These are phyloP conservation scores for Drosophila atroscutellata DNA, from an alignment of 2,888 invertebrate genomes.

Conservation along the genomic window DNA sequence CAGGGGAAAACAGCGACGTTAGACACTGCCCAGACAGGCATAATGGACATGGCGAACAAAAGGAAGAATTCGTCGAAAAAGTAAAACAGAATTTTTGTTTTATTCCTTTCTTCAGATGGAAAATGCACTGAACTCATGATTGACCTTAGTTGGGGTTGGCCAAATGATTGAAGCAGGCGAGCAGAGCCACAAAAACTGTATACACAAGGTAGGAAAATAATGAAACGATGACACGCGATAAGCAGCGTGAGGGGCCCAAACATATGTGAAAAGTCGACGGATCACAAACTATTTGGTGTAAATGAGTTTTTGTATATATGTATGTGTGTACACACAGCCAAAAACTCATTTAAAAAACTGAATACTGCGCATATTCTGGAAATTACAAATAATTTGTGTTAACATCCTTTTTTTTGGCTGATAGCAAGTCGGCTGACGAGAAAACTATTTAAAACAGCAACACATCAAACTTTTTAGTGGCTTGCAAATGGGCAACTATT, in stretches of 20 bases:
- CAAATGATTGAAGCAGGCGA: slow-evolving; percentile 14
- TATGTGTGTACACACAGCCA: neutral
- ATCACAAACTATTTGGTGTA: slow-evolving; percentile 17
- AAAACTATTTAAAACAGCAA: slow-evolving; percentile 66
- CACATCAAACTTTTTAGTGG: slow-evolving; percentile 63
- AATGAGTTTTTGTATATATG: slow-evolving; percentile 3
- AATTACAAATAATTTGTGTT: slow-evolving; percentile 32
- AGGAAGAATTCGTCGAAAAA: slow-evolving; percentile 19
- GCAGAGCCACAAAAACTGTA: slow-evolving; percentile 42
- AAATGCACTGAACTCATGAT: slow-evolving; percentile 36
- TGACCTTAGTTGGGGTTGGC: slow-evolving; percentile 44
- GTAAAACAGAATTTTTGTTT: slow-evolving; percentile 27
- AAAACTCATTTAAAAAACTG: slow-evolving; percentile 11
- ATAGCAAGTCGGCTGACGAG: slow-evolving; percentile 12
- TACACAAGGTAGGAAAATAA: slow-evolving; percentile 46
- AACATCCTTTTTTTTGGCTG: slow-evolving; percentile 12
- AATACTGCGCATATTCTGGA: slow-evolving; percentile 24
- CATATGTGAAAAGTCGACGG: slow-evolving; percentile 10
- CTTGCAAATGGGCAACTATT: slow-evolving; percentile 71
- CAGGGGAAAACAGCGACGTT: slow-evolving; percentile 6
- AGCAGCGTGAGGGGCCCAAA: neutral
- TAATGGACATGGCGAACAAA: slow-evolving; percentile 30
- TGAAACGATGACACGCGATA: slow-evolving; percentile 44
- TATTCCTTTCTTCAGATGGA: slow-evolving; percentile 11
- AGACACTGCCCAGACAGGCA: slow-evolving; percentile 21